Evolutionary conservation across 2,797 vertebrate genomes (phyloP), one percentile per base, ranked within the genome.

Genomic region (Amazonetta brasiliensis): DNA sequence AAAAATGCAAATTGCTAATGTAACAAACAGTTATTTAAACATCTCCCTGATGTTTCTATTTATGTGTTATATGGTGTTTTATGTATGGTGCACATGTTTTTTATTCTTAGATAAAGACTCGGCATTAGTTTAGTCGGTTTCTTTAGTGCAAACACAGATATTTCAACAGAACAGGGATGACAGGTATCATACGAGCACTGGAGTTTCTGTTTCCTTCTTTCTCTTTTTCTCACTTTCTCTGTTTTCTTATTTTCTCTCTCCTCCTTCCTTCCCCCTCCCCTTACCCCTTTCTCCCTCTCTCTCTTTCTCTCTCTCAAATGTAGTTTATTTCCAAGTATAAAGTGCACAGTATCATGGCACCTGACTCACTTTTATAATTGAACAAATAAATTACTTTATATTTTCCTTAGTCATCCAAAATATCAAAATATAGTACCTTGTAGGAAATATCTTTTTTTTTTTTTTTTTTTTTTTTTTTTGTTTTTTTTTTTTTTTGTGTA

Each of bases 91-190:
- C 30, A 21, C 64, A 68, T 78, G 11, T 17, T 86, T 46, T 94
- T 90, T 90, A 83, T 89, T 93, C 64, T 62, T 43, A 50, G 79
- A 77, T 41, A 88, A 66, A 94, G 63, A 48, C 54, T 37, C 14
- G 60, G 90, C 46, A 75, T 84, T 93, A 96, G 93, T 95, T 87
- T 55, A 73, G 79, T 50, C 43, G 48, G 28, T 69, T 91, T 96
- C 87, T 95, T 84, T 37, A 79, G 54, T 83, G 72, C 31, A 84
- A 62, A 20, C 62, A 64, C 69, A 91, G 79, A 64, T 86, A 43
- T n/a, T 88, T 56, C 43, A 80, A 66, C 50, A 63, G 48, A 84
- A 56, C 5, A 64, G 55, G 59, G 44, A 79, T 91, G 88, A 93
- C 75, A 97, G 75, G 71, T 87, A 68, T 35, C 25, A 58, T 22